These are phyloP conservation scores for Drosophila antonietae DNA, from an alignment of 2,888 invertebrate genomes.

Conservation along the genomic window DNA sequence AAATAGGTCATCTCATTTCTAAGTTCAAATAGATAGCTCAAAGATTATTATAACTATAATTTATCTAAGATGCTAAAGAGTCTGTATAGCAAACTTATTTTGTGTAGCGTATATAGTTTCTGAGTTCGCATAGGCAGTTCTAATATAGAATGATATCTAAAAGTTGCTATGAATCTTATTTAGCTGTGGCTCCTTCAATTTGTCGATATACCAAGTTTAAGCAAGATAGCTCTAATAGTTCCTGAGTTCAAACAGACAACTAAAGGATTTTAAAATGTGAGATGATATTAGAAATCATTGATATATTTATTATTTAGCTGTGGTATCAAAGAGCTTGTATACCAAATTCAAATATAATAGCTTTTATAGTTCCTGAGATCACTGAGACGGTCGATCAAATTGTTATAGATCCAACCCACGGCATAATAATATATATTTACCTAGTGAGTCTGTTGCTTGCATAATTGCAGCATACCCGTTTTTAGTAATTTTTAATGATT, in stretches of 20 bases:
- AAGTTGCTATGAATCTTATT: background rate
- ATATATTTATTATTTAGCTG: background rate
- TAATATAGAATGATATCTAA: background rate
- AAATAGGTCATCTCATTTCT: too few relatives aligned
- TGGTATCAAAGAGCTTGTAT: background rate
- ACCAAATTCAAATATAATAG: background rate
- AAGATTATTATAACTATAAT: background rate
- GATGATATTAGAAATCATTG: background rate
- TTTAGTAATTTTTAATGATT: background rate
- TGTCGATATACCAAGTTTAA: background rate
- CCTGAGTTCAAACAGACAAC: background rate
- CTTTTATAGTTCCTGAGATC: background rate
- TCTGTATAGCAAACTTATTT: background rate
- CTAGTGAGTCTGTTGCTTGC: background rate
- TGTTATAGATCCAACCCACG: background rate
- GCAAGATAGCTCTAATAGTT: background rate
- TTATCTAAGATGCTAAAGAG: background rate
- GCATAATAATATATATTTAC: constrained; percentile 1
- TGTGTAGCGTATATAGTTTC: background rate
- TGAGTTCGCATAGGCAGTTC: background rate
- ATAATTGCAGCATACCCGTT: background rate
- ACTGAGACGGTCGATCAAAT: background rate
- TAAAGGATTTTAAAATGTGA: too few relatives aligned
- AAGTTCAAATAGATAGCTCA: too few relatives aligned
- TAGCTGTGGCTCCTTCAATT: background rate